These are phyloP conservation scores for Cynopterus sphinx DNA, from an alignment of 2,797 vertebrate genomes.

Conservation along the genomic window DNA sequence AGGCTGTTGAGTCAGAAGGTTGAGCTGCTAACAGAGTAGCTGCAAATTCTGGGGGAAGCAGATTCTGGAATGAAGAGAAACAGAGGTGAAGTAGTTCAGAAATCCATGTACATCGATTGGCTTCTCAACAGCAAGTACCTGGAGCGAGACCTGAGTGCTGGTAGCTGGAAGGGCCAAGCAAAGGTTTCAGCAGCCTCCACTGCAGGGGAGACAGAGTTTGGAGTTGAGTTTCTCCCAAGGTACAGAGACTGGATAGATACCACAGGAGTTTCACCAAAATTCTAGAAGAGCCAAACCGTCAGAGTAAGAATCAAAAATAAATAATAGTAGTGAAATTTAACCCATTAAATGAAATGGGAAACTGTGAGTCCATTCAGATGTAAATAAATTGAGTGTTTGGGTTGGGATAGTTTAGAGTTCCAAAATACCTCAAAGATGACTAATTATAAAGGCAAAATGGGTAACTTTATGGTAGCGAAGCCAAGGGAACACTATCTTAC, in stretches of 20 bases:
- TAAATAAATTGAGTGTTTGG: not conserved
- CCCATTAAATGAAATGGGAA: not conserved
- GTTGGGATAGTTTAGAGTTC: not conserved
- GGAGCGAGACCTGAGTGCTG: not conserved
- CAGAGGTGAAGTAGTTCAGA: not conserved
- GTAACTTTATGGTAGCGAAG: not conserved
- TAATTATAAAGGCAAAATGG: not conserved
- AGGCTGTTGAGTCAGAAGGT: not conserved
- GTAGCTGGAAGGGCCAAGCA: not conserved
- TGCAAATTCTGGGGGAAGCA: not conserved
- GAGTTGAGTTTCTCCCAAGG: not conserved
- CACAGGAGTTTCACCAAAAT: not conserved
- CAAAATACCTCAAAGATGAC: not conserved
- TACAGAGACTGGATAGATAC: not conserved
- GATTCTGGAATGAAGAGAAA: not conserved
- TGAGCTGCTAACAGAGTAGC: not conserved
- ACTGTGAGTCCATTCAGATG: not conserved
- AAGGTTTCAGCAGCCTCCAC: not conserved
- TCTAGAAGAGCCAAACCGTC: not conserved
- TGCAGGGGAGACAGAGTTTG: not conserved
- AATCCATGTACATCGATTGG: not conserved
- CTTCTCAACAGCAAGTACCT: not conserved
- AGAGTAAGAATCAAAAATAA: not conserved
- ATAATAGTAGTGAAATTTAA: not conserved
- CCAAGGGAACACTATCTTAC: not conserved